phyloP scores from a whole-genome alignment of 2,113 vertebrate species.

The Salvelinus fontinalis region DNA sequence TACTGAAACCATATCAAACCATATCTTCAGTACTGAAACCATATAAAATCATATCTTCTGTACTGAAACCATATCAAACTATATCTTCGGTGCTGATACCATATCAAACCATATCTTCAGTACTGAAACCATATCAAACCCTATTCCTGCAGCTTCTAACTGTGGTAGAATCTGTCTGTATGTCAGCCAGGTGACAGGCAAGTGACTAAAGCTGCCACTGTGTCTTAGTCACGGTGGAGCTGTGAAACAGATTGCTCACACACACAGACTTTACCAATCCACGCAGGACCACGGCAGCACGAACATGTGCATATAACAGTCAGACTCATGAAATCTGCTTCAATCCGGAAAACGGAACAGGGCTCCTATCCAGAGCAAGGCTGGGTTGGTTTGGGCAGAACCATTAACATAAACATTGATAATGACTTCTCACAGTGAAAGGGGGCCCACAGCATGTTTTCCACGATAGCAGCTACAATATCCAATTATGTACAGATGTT shows the following conservation, averaged over 20 bases:
- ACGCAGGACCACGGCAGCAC: not conserved
- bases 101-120: no score
- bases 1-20: no score
- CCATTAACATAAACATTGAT: constrained; percentile 68
- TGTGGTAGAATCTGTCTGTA: not conserved
- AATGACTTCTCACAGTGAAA: constrained; percentile 64
- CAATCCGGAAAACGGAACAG: constrained; percentile 22
- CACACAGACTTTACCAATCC: constrained; percentile 19
- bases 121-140: no score
- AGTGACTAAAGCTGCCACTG: not conserved
- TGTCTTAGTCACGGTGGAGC: constrained; percentile 1
- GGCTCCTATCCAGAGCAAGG: constrained; percentile 23
- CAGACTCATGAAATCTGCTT: constrained; percentile 6
- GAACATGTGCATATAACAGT: constrained; percentile 26
- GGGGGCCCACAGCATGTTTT: constrained; percentile 58
- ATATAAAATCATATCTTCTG: no score
- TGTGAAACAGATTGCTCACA: constrained; percentile 28
- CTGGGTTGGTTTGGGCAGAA: no score
- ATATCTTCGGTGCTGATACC: no score
- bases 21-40: no score
- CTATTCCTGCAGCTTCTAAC: no score
- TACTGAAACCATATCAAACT: no score
- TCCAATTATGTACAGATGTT: constrained; percentile 75
- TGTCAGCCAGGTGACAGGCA: not conserved
- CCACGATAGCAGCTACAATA: constrained; percentile 68